Evolutionary conservation across 2,113 vertebrate species (phyloP).

Genomic region (Myotis yumanensis): DNA sequence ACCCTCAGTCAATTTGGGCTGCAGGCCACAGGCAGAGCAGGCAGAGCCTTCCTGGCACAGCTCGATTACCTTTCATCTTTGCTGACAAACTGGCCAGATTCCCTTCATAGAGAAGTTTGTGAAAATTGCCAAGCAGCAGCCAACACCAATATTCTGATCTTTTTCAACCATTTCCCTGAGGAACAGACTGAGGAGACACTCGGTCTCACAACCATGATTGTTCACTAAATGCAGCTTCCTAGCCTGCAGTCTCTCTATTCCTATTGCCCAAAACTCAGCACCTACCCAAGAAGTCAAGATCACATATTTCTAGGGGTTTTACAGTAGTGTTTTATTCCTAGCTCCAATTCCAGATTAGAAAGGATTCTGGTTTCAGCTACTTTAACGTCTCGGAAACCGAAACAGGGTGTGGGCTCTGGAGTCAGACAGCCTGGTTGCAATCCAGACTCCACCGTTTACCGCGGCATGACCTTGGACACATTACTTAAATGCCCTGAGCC

Average conservation of each 20-base stretch:
- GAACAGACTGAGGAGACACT: not conserved
- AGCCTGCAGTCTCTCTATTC: not conserved
- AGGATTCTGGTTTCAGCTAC: not conserved
- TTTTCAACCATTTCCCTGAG: slow-evolving; percentile 4
- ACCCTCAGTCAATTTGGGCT: not conserved
- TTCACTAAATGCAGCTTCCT: not conserved
- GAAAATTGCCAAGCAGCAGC: slow-evolving; percentile 12
- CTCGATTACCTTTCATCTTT: not conserved
- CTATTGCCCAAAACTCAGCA: not conserved
- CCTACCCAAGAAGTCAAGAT: not conserved
- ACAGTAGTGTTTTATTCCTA: not conserved
- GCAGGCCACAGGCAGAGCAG: not conserved
- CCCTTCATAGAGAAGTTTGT: not conserved
- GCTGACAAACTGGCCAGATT: not conserved
- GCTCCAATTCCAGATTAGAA: not conserved
- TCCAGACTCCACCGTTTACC: not conserved
- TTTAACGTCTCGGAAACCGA: not conserved
- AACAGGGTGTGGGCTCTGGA: not conserved
- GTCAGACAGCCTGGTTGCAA: not conserved
- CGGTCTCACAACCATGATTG: not conserved
- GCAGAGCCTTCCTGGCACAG: not conserved
- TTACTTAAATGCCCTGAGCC: not conserved
- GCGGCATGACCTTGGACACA: too few species aligned
- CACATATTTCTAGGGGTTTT: not conserved
- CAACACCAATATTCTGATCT: not conserved